Percentiles rank a stretch among this genome's conserved stretches.
Evolutionary conservation across 2,888 invertebrate genomes (phyloP).

Genomic region (Bibio marci): DNA sequence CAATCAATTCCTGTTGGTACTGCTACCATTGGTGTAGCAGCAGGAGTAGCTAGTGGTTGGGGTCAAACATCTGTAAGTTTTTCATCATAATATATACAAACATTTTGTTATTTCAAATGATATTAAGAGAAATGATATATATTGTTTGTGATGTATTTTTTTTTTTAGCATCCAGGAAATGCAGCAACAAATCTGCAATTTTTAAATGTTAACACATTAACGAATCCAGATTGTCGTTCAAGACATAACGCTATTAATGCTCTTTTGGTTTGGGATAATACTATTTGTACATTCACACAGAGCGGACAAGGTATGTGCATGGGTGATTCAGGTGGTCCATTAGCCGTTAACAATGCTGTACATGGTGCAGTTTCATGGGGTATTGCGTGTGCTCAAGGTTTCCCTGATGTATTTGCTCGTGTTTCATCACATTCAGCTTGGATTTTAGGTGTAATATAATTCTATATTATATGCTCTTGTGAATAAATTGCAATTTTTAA

Average conservation of each 20-base stretch:
- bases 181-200: neutral
- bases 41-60: conserved; percentile 2
- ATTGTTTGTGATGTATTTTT: neutral
- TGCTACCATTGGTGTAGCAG: conserved; percentile 2
- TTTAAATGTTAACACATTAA: neutral
- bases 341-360: conserved; percentile 5
- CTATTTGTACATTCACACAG: conserved; percentile 6
- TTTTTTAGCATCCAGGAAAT: neutral
- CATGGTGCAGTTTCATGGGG: conserved; percentile 18
- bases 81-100: no score
- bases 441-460: no score
- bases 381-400: conserved; percentile 15
- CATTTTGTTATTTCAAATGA: no score
- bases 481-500: no score
- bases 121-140: no score
- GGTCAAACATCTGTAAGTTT: conserved; percentile 1
- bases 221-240: conserved; percentile 1
- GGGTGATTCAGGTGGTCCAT: conserved; percentile 16
- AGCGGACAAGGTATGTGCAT: conserved; percentile 6
- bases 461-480: no score
- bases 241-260: neutral
- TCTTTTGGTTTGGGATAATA: conserved; percentile 3
- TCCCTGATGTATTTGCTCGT: conserved; percentile 17
- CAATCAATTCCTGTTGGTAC: conserved; percentile 8
- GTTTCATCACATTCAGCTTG: conserved; percentile 13